Evolutionary conservation across 92 coral and sea anemone species (phyloP), one percentile per base, ranked within the genome.

Genomic region (Pocillopora grandis): DNA sequence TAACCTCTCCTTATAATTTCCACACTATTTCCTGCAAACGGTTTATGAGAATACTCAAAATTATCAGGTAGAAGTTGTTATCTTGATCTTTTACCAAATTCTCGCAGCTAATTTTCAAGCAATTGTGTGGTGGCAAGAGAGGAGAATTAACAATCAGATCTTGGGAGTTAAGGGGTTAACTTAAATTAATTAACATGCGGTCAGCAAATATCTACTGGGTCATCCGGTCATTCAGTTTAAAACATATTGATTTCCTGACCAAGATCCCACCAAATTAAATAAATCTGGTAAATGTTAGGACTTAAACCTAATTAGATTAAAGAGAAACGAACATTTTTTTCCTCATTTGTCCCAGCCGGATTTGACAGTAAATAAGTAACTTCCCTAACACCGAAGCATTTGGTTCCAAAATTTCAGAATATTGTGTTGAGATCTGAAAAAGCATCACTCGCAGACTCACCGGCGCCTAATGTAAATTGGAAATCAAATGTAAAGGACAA

Each of bases 391-490:
- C 57, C 20, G 16, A n/a, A 27, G 68, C 18, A 15, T 7, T 70
- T 36, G 75, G 36, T 76, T 12, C 58, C 14, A 16, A 76, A 76
- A 37, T 59, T 31, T 35, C 23, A 60, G 36, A 68, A 61, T 61
- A 76, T 16, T 76, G 59, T 59, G 35, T 62, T 27, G 81, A 66
- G 84, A 33, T 70, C n/a, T 58, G n/a, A 71, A 70, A 42, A 80
- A 71, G 21, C 33, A 18, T 58, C 16, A 35, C 62, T 52, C 49
- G 19, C 60, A 71, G 85, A 81, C 85, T 68, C 61, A 4, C 0
- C 36, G 85, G 68, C 85, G 85, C 77, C 85, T 10, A 55, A 37
- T 27, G 57, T 27, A 65, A 77, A 48, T 80, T 58, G 77, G 64
- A 65, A 37, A 71, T 68, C 76, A 69, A 18, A 17, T 36, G 12